These are phyloP conservation scores for honey bee (Apis mellifera) DNA, from an alignment of 1,140 invertebrate genomes.

Conservation along the genomic window DNA sequence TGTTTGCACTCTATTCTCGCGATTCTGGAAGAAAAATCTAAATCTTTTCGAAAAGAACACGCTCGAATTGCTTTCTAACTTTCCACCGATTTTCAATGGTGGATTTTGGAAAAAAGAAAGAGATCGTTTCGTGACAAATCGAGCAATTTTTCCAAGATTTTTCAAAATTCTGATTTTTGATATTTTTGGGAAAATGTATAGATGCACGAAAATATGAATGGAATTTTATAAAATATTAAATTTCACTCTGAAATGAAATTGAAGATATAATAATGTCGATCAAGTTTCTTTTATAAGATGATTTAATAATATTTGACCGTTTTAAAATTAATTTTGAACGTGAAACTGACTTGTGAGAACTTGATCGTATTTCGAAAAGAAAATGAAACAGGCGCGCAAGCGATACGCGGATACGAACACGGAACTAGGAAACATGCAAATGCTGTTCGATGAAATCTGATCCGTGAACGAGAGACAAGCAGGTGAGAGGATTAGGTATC, in stretches of 20 bases:
- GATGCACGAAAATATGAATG: too few species aligned
- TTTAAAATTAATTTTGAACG: too few species aligned
- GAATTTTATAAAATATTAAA: too few species aligned
- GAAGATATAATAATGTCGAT: too few species aligned
- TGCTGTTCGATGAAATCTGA: constrained; percentile 34
- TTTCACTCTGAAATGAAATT: too few species aligned
- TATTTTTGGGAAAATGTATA: too few species aligned
- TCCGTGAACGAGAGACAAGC: constrained; percentile 16
- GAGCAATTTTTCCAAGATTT: too few species aligned
- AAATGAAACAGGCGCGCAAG: background rate
- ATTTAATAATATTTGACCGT: too few species aligned
- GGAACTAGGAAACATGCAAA: constrained; percentile 33
- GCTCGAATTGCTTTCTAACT: background rate
- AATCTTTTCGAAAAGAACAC: background rate
- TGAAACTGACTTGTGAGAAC: background rate
- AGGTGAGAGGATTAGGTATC: constrained; percentile 39
- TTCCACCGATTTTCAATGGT: background rate
- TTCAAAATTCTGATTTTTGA: too few species aligned
- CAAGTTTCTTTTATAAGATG: too few species aligned
- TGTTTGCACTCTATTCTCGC: background rate
- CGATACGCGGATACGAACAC: background rate
- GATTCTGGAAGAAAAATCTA: background rate
- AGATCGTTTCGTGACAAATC: background rate
- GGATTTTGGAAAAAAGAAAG: background rate
- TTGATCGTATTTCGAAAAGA: background rate